Conservation (phyloP, 92 coral and sea anemone genomes). For the Actinernus sp. region DNA sequence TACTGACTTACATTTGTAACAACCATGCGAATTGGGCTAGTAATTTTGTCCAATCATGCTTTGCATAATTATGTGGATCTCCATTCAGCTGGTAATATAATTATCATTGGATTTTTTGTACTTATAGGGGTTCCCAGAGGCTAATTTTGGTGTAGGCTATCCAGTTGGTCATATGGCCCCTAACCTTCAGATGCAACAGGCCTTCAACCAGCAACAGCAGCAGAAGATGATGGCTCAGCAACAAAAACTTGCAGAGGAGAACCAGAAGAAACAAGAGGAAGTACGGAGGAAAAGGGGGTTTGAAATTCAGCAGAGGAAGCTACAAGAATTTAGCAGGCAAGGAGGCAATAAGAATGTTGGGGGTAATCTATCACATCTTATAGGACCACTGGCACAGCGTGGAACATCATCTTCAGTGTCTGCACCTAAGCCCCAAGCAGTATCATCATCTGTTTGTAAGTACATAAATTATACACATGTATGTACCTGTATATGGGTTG, state of each 20-base stretch:
- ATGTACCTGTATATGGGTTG: background rate
- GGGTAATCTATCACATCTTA: constrained; percentile 67
- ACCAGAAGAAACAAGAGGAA: constrained; percentile 69
- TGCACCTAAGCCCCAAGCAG: too few species aligned
- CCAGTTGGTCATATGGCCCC: background rate
- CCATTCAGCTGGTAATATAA: too few species aligned
- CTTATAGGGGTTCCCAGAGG: background rate
- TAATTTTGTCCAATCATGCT: too few species aligned
- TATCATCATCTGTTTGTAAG: constrained; percentile 60
- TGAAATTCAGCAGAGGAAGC: constrained; percentile 85
- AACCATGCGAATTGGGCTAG: too few species aligned
- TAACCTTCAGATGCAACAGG: constrained; percentile 20
- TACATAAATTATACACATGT: background rate
- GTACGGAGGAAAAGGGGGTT: constrained; percentile 75
- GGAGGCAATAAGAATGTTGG: constrained; percentile 51
- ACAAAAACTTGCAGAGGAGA: constrained; percentile 75
- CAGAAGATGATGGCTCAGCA: constrained; percentile 75
- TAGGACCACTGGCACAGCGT: constrained; percentile 84
- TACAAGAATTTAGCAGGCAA: constrained; percentile 70
- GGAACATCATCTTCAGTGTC: background rate
- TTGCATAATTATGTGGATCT: too few species aligned
- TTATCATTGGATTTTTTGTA: too few species aligned
- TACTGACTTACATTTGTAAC: too few species aligned
- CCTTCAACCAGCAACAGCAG: constrained; percentile 59
- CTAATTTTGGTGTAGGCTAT: background rate